These are phyloP conservation scores for Echinometra lucunter DNA, from an alignment of 53 echinoderm and acorn worm species.

Conservation along the genomic window DNA sequence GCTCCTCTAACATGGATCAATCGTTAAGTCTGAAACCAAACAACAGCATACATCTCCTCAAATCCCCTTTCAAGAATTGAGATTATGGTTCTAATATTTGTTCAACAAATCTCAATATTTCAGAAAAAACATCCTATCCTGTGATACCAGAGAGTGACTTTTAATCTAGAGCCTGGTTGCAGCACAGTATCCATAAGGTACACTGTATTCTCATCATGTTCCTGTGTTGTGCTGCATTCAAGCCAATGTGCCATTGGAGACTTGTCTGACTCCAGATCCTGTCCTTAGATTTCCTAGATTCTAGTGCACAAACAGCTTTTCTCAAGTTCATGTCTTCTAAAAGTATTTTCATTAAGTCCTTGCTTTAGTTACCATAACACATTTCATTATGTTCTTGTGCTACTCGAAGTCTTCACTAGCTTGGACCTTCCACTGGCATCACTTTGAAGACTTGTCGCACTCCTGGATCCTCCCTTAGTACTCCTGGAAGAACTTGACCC, in stretches of 20 bases:
- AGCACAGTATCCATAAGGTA: neutral
- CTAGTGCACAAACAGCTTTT: neutral
- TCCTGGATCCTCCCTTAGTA: constrained; percentile 67
- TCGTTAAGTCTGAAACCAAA: too few relatives aligned
- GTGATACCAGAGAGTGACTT: neutral
- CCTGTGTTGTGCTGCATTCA: too few relatives aligned
- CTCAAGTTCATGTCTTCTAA: neutral
- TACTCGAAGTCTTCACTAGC: constrained; percentile 2
- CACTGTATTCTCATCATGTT: neutral
- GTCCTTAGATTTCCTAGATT: constrained; percentile 61
- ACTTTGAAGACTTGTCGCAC: constrained; percentile 10
- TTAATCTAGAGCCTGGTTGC: neutral
- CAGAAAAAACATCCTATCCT: neutral
- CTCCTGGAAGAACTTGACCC: constrained; percentile 60
- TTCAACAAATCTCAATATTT: neutral
- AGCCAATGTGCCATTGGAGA: neutral
- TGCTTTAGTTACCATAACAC: neutral
- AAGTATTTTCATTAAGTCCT: neutral
- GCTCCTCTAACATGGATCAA: too few relatives aligned
- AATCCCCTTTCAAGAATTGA: neutral
- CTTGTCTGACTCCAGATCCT: constrained; percentile 24
- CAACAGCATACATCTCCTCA: neutral
- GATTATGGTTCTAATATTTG: neutral
- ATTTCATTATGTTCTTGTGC: constrained; percentile 25
- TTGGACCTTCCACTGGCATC: constrained; percentile 28